These are phyloP conservation scores for Oxyruncus cristatus DNA, from an alignment of 2,113 vertebrate species.

Conservation along the genomic window DNA sequence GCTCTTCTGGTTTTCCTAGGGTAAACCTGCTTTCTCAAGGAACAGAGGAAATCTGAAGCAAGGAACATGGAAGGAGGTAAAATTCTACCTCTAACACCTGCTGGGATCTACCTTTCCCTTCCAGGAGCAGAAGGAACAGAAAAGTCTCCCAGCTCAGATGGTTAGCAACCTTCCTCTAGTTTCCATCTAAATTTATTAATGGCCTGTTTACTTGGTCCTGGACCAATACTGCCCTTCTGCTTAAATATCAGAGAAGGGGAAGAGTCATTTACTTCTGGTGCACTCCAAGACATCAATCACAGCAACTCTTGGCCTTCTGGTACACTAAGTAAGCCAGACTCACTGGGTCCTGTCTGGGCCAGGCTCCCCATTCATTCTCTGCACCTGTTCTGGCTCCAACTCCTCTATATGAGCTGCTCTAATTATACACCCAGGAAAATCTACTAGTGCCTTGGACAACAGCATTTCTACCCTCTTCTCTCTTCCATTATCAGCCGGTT, in stretches of 20 bases:
- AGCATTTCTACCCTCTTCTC: background rate
- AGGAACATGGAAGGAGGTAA: background rate
- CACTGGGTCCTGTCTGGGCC: background rate
- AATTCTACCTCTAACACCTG: background rate
- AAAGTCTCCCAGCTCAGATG: background rate
- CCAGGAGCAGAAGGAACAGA: background rate
- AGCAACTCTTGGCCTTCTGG: background rate
- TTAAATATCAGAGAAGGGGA: background rate
- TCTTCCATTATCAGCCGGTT: background rate
- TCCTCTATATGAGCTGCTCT: background rate
- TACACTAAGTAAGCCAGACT: background rate
- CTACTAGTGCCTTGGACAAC: background rate
- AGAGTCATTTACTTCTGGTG: background rate
- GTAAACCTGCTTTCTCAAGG: background rate
- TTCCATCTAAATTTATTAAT: conserved; percentile 45
- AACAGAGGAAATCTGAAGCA: background rate
- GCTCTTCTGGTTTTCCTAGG: background rate
- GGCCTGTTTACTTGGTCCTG: conserved; percentile 39
- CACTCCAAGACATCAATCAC: conserved; percentile 14
- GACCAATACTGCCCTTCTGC: background rate
- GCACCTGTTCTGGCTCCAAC: background rate
- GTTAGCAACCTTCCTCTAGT: background rate
- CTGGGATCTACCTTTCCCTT: background rate
- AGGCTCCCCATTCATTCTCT: conserved; percentile 34
- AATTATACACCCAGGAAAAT: background rate